A percentile compares a stretch with the other conserved stretches of the same genome.
Conservation (phyloP, 1,140 invertebrate genomes). For the Sipha flava region DNA sequence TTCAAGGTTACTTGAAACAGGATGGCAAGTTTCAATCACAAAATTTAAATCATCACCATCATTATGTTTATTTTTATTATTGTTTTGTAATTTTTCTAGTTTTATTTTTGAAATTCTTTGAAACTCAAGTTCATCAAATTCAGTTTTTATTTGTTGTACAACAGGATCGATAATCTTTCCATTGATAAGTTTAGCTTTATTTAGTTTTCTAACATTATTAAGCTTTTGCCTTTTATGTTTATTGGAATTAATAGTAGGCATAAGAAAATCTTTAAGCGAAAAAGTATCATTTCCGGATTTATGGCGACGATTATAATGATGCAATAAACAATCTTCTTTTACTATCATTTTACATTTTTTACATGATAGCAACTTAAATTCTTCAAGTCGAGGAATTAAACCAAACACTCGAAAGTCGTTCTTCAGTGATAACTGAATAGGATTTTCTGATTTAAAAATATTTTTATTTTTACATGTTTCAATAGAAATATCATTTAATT, state of each 20-base stretch:
- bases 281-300: neutral
- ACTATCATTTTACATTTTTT: slow-evolving; percentile 19
- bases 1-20: neutral
- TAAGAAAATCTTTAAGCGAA: neutral
- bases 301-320: neutral
- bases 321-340: slow-evolving; percentile 12
- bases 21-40: neutral
- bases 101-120: neutral
- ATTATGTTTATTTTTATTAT: neutral
- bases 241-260: neutral
- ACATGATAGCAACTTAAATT: neutral
- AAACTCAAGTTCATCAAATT: neutral
- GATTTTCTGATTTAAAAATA: neutral
- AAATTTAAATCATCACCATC: neutral
- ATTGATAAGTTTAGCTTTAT: neutral
- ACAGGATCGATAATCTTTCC: neutral
- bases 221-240: slow-evolving; percentile 4
- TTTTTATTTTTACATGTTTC: neutral
- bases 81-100: neutral
- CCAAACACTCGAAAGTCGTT: slow-evolving; percentile 4
- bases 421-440: neutral
- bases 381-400: slow-evolving; percentile 12
- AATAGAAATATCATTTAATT: neutral
- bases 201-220: neutral
- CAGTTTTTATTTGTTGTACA: slow-evolving; percentile 2